These are phyloP conservation scores for Spea multiplicata DNA, from an alignment of 2,113 vertebrate genomes.

Conservation along the genomic window DNA sequence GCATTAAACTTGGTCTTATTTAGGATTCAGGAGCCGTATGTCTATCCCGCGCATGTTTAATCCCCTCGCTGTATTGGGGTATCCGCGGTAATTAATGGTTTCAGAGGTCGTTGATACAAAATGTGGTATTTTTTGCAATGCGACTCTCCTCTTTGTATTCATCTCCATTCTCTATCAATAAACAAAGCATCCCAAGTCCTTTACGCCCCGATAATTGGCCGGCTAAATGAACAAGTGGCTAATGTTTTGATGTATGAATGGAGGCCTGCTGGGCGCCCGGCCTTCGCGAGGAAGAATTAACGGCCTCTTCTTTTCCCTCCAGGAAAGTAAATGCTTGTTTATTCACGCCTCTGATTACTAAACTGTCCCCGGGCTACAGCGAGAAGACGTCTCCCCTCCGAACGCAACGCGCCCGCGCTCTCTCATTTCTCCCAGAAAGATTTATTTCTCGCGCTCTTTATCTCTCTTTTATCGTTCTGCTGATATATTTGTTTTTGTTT, in stretches of 20 bases:
- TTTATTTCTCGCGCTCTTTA: too few relatives aligned
- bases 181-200: neutral
- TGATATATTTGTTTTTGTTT: too few relatives aligned
- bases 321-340: slow-evolving; percentile 11
- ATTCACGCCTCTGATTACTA: slow-evolving; percentile 2
- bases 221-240: slow-evolving; percentile 7
- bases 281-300: neutral
- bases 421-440: too few relatives aligned
- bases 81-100: neutral
- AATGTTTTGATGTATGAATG: slow-evolving; percentile 25
- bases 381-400: neutral
- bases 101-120: too few relatives aligned
- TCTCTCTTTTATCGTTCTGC: too few relatives aligned
- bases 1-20: too few relatives aligned
- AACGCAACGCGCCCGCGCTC: neutral
- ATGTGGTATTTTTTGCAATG: neutral
- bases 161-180: neutral
- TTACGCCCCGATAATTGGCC: neutral
- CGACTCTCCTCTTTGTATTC: neutral
- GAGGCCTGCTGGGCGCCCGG: neutral
- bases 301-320: slow-evolving; percentile 9
- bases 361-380: neutral
- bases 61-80: too few relatives aligned
- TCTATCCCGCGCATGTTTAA: too few relatives aligned
- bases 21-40: too few relatives aligned